phyloP scores from a whole-genome alignment of 2,797 vertebrate species.

The Epinephelus awoara region DNA sequence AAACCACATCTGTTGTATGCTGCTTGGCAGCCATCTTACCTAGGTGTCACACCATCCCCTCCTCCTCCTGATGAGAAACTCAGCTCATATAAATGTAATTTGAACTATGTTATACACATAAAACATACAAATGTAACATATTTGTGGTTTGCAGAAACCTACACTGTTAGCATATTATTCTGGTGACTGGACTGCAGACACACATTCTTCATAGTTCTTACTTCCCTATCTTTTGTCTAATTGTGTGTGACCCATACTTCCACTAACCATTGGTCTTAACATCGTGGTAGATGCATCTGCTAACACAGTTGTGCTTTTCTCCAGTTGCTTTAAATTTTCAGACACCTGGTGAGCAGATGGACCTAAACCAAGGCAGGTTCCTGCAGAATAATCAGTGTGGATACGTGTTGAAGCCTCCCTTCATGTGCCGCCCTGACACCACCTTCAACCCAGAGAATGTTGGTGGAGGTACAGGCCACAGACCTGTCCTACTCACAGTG shows the following conservation, averaged over 20 bases:
- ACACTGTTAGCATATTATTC: no score
- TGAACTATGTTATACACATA: no score
- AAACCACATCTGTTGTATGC: no score
- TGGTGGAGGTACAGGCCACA: slow-evolving; percentile 82
- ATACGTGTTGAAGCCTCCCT: slow-evolving; percentile 90
- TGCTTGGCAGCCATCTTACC: no score
- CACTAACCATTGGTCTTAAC: background rate
- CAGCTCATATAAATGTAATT: no score
- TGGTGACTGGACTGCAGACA: no score
- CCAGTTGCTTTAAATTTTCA: slow-evolving; percentile 97
- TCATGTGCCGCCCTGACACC: slow-evolving; percentile 81
- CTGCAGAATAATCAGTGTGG: slow-evolving; percentile 90
- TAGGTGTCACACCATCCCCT: no score
- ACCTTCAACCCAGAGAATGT: slow-evolving; percentile 89
- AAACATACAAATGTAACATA: no score
- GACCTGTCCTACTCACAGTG: slow-evolving; percentile 82
- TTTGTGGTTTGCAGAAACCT: no score
- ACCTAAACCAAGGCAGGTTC: slow-evolving; percentile 93
- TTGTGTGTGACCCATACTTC: background rate
- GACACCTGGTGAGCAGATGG: slow-evolving; percentile 94
- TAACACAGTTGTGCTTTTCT: slow-evolving; percentile 20
- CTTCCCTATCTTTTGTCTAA: background rate
- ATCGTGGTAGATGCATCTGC: background rate
- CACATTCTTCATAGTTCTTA: background rate
- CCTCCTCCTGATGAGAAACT: no score